A percentile compares a stretch with the other conserved stretches of the same genome.
Conservation (phyloP, 1,140 invertebrate genomes). For the Calliphora vicina region DNA sequence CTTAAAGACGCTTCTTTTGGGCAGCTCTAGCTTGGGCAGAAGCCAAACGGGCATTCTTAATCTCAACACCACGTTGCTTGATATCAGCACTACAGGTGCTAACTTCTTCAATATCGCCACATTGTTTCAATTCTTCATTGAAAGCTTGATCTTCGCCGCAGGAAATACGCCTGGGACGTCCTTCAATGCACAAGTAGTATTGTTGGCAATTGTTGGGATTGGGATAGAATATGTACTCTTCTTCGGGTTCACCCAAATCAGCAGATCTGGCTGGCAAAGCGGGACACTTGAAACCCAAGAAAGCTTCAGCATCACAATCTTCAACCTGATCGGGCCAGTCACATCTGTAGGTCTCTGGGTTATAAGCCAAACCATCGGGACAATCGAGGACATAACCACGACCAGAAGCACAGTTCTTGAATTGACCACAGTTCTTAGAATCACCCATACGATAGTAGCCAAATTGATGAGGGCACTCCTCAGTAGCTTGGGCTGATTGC, state of each 20-base stretch:
- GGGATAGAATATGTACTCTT: slow-evolving; percentile 68
- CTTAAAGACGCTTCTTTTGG: slow-evolving; percentile 15
- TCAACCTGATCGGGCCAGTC: slow-evolving; percentile 87
- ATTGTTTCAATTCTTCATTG: slow-evolving; percentile 77
- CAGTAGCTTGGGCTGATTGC: slow-evolving; percentile 69
- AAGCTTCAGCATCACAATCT: slow-evolving; percentile 80
- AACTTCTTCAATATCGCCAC: slow-evolving; percentile 81
- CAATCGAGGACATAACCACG: slow-evolving; percentile 65
- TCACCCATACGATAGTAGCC: slow-evolving; percentile 82
- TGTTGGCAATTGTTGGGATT: slow-evolving; percentile 74
- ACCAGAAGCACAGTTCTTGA: slow-evolving; percentile 86
- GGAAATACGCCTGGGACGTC: slow-evolving; percentile 72
- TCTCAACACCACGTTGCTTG: slow-evolving; percentile 50
- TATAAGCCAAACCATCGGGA: slow-evolving; percentile 86
- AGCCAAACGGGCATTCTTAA: slow-evolving; percentile 52
- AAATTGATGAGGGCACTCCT: slow-evolving; percentile 84
- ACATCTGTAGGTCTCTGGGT: slow-evolving; percentile 76
- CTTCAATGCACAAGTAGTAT: slow-evolving; percentile 83
- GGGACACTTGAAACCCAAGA: slow-evolving; percentile 75
- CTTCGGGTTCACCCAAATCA: slow-evolving; percentile 56
- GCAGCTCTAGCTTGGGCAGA: not conserved
- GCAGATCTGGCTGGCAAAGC: slow-evolving; percentile 62
- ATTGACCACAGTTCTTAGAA: slow-evolving; percentile 77
- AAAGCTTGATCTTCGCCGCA: slow-evolving; percentile 83
- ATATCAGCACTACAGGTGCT: slow-evolving; percentile 70